Evolutionary conservation across 2,888 invertebrate species (phyloP), one percentile per base, ranked within the genome.

Genomic region (Caenorhabditis sp.): DNA sequence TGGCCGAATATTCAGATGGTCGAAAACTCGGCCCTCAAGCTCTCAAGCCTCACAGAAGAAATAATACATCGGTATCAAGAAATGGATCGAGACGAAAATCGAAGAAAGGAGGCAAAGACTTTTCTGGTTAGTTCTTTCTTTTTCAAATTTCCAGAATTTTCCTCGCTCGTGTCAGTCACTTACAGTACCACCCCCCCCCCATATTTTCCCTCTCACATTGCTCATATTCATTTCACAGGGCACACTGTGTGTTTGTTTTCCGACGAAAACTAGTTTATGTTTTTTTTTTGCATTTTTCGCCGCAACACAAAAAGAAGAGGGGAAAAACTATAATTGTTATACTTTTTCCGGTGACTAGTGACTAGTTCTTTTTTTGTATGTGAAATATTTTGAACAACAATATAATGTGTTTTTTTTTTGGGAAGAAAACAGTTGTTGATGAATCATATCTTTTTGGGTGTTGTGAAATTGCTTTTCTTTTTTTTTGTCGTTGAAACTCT

Each of bases 1-100:
- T 87, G 52, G 81, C 83, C 23, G 81, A 84, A 53, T 84, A 81
- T 63, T 71, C 78, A 7, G 69, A 74, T 38, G 76, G 77, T 36
- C 75, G 77, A 49, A 77, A 78, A 56, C 67, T 69, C 26, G 68
- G 65, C 10, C 77, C 77, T 20, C 61, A 72, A 26, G 68, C 76
- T 10, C 73, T 79, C 17, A 72, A 79, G 36, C 76, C 64, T 17
- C 72, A 67, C 49, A 57, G 69, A 58, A 58, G 72, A 43, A 77
- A 63, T 57, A 67, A 64, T 17, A 49, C 73, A 17, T 62, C 67
- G 0, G 61, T 61, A 25, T 62, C 60, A 36, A 26, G 73, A 25
- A 43, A 43, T 14, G 43, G 43, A 38, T 65, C 56, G 20, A 65
- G 56, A 1, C 61, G 63, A 14, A 73, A 68, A 56, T 65, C 60